Evolutionary conservation across 2,113 vertebrate species (phyloP), one percentile per base, ranked within the genome.

Genomic region (Natator depressus): DNA sequence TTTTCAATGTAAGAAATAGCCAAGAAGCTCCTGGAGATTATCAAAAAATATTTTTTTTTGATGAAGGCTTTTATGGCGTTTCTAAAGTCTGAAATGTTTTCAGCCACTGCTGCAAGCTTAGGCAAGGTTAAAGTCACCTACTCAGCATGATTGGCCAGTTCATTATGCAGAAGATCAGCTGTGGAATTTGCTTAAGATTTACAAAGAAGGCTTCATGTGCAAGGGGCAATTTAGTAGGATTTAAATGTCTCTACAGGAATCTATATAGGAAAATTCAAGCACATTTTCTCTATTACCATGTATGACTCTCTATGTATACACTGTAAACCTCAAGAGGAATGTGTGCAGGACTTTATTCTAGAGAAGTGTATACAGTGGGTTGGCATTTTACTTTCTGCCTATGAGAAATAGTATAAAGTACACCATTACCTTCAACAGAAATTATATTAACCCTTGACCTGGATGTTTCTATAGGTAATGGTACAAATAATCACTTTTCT

Each of bases 151-250:
- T 8, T 89, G 93, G 92, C 89, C 90, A 65, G 94, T 96, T 95
- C 87, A 87, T 96, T 96, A 95, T 95, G 89, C 92, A 93, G 78
- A 83, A 91, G 92, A 91, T 91, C 88, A 91, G 82, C 75, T 89
- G 16, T 92, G 92, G 91, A 96, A 96, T 97, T 97, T 96, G 82
- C 87, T 96, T 94, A 96, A 96, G 97, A 94, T 96, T 96, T 97
- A 93, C 85, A 94, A 97, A 94, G 81, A 95, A 96, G 94, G 81
- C 93, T 96, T 96, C 85, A 55, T 87, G 93, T 94, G 93, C 86
- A 95, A 86, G 78, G 89, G 90, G 80, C 79, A 97, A 97, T 96
- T 98, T 97, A 90, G 80, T 54, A 47, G 95, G 92, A 94, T 97
- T 97, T 97, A 94, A 96, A 95, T 93, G 81, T 95, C 94, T 96